phyloP scores from a whole-genome alignment of 2,888 invertebrate species.

The Phoronis australis region DNA sequence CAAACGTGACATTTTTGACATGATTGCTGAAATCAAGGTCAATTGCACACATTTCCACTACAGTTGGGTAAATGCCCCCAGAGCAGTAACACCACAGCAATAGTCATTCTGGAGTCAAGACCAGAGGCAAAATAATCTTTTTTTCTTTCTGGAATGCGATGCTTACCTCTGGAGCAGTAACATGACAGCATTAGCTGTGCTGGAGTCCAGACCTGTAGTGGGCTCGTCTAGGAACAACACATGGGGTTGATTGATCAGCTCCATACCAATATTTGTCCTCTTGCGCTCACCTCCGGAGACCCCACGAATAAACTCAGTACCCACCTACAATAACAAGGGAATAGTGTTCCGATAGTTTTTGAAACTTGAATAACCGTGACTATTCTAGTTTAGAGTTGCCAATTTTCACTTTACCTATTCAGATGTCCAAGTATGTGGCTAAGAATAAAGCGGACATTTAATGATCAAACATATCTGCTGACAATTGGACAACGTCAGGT shows the following conservation, averaged over 20 bases:
- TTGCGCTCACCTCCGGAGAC: conserved; percentile 54
- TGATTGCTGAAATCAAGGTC: too few relatives aligned
- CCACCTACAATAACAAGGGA: conserved; percentile 28
- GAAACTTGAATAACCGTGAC: not conserved
- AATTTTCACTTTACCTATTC: too few relatives aligned
- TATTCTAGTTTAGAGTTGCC: too few relatives aligned
- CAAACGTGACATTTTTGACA: too few relatives aligned
- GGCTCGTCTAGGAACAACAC: conserved; percentile 53
- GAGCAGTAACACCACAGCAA: too few relatives aligned
- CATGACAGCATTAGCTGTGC: conserved; percentile 51
- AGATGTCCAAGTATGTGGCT: too few relatives aligned
- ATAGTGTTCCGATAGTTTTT: not conserved
- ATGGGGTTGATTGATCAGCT: conserved; percentile 49
- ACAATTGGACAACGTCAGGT: too few relatives aligned
- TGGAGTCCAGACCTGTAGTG: conserved; percentile 53
- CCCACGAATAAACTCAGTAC: conserved; percentile 50
- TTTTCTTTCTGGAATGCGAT: not conserved
- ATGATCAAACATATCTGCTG: too few relatives aligned
- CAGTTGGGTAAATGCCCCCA: too few relatives aligned
- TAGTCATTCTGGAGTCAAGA: too few relatives aligned
- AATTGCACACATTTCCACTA: too few relatives aligned
- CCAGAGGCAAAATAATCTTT: not conserved
- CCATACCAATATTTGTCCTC: conserved; percentile 53
- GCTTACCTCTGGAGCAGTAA: conserved; percentile 39
- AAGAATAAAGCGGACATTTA: too few relatives aligned